Conservation (phyloP, 1,140 invertebrate species). For the Teleopsis dalmanni region DNA sequence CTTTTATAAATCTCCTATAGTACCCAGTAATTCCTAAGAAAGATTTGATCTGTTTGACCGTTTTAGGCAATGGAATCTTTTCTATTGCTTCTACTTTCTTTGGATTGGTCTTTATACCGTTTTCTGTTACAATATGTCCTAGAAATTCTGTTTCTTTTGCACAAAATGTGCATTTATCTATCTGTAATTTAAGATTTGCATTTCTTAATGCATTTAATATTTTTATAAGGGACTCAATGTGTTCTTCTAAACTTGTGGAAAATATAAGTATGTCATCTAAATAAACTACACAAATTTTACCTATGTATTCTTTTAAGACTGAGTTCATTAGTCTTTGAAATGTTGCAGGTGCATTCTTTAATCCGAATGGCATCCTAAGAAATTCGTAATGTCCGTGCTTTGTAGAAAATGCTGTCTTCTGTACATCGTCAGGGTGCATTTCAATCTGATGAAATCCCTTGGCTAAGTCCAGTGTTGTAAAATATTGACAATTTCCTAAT, state of each 20-base stretch:
- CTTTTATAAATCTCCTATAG: neutral
- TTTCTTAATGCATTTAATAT: constrained; percentile 28
- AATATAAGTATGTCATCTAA: constrained; percentile 45
- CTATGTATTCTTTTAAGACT: constrained; percentile 31
- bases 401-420: constrained; percentile 22
- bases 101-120: neutral
- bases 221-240: constrained; percentile 27
- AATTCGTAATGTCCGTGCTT: constrained; percentile 39
- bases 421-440: constrained; percentile 13
- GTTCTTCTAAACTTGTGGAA: constrained; percentile 29
- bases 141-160: constrained; percentile 18
- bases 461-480: constrained; percentile 13
- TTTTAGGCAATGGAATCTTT: neutral
- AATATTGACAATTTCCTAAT: constrained; percentile 10
- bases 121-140: neutral
- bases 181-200: constrained; percentile 33
- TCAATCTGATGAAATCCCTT: constrained; percentile 20
- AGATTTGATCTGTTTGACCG: neutral
- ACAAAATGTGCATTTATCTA: constrained; percentile 41
- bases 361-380: constrained; percentile 42
- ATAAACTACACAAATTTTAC: constrained; percentile 30
- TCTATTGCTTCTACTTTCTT: constrained; percentile 1
- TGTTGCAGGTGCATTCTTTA: constrained; percentile 43
- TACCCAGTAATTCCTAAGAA: neutral
- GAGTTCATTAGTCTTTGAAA: constrained; percentile 45